These are phyloP conservation scores for Platycercus adscitus DNA, from an alignment of 2,113 vertebrate species.

Conservation along the genomic window DNA sequence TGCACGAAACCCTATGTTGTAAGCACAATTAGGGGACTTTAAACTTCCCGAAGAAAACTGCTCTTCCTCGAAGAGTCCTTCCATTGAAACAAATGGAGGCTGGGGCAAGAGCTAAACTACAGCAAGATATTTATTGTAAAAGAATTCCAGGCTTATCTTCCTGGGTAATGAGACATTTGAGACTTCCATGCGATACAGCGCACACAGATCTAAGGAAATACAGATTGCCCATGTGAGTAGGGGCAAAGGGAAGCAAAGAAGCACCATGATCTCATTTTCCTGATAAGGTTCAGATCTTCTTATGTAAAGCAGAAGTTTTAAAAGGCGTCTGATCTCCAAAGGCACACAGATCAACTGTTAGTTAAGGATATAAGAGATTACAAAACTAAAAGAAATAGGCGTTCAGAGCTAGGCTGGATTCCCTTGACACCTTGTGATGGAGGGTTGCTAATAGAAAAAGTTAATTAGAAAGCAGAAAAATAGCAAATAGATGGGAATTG, in stretches of 20 bases:
- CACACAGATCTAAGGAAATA: not conserved
- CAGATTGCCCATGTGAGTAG: not conserved
- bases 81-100: not conserved
- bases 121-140: not conserved
- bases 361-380: slow-evolving; percentile 9
- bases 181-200: not conserved
- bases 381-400: slow-evolving; percentile 10
- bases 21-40: not conserved
- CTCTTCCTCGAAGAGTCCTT: not conserved
- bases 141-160: not conserved
- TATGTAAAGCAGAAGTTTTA: not conserved
- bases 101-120: not conserved
- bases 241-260: not conserved
- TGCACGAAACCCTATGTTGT: not conserved
- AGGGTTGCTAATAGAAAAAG: slow-evolving; percentile 20
- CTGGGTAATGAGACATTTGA: not conserved
- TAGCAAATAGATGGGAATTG: slow-evolving; percentile 24
- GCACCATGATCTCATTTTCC: not conserved
- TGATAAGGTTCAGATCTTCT: not conserved
- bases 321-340: slow-evolving; percentile 42
- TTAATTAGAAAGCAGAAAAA: slow-evolving; percentile 48
- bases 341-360: slow-evolving; percentile 30
- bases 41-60: not conserved
- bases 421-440: not conserved
- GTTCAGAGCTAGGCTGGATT: slow-evolving; percentile 10